These are phyloP conservation scores for Pygoscelis antarcticus DNA, from an alignment of 2,113 vertebrate genomes.

Conservation along the genomic window DNA sequence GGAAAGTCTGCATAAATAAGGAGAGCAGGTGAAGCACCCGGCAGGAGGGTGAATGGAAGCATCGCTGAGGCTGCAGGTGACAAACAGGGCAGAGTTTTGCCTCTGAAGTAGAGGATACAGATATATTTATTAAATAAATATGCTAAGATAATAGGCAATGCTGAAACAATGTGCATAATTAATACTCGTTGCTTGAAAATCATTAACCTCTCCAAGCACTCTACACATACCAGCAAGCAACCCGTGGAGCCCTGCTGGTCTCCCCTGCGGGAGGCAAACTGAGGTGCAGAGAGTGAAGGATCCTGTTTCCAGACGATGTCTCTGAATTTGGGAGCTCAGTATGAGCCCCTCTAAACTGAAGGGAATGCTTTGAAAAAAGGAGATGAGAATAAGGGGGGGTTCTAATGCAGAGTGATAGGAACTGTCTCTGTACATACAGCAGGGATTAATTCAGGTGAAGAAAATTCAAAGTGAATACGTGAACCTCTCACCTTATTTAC, in stretches of 20 bases:
- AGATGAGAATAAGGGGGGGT: fast-evolving
- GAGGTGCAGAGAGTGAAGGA: background rate
- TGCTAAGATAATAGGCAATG: background rate
- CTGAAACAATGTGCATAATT: background rate
- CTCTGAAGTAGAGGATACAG: background rate
- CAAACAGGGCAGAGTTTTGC: background rate
- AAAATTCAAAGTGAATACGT: background rate
- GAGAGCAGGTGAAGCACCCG: background rate
- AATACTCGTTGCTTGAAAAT: background rate
- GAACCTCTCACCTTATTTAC: background rate
- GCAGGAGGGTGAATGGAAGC: background rate
- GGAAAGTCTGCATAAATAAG: background rate
- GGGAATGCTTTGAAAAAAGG: background rate
- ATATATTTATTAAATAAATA: background rate
- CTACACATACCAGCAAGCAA: background rate
- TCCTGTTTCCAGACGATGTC: background rate
- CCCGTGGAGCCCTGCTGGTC: background rate
- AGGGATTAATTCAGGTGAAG: background rate
- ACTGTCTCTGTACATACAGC: background rate
- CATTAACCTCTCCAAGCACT: background rate
- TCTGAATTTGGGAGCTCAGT: background rate
- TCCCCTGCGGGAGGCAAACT: background rate
- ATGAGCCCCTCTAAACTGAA: background rate
- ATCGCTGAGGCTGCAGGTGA: background rate
- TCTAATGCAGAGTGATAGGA: background rate